Evolutionary conservation across 2,797 vertebrate species (phyloP), one percentile per base, ranked within the genome.

Genomic region (Crax fasciolata): DNA sequence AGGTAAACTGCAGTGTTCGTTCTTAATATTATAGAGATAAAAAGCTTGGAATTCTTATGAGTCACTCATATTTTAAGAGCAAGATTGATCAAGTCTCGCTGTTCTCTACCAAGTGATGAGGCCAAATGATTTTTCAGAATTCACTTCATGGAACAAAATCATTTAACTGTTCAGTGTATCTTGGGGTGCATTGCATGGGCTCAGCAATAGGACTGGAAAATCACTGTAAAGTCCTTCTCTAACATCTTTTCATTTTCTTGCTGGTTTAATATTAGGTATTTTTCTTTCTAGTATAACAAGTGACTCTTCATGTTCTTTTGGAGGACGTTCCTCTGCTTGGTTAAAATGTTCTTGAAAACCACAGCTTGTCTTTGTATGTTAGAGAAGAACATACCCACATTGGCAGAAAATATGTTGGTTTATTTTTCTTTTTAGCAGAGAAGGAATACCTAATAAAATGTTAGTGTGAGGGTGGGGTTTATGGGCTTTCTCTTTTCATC

Each of bases 21-120:
- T 55, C 75, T 92, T 89, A 66, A 78, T 92, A 76, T 78, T 92
- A 79, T 63, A 74, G 68, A 63, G 44, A 61, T 79, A 86, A 91
- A 83, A 92, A 62, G 25, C 24, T 70, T 89, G 30, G 54, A 63
- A 78, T 89, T 71, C 59, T 87, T 94, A 51, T 49, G 46, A 78
- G 62, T 86, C 52, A 75, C 73, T 87, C 18, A 15, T 68, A 57
- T 89, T 83, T 55, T 49, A 67, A 76, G 35, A 73, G 27, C 78
- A 87, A 83, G 89, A 91, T 24, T 80, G 72, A 65, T 13, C 87
- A 95, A 81, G 66, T 54, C 39, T 20, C 20, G 14, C 44, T 52
- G 28, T 51, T 81, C 39, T 73, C 24, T 48, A 74, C 30, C 21
- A 65, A 52, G 11, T 41, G 27, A 55, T 1, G 5, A 88, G 32